Percentiles rank a stretch among this genome's conserved stretches.
These are phyloP conservation scores for Bos javanicus DNA, from an alignment of 2,113 vertebrate species.

Conservation along the genomic window DNA sequence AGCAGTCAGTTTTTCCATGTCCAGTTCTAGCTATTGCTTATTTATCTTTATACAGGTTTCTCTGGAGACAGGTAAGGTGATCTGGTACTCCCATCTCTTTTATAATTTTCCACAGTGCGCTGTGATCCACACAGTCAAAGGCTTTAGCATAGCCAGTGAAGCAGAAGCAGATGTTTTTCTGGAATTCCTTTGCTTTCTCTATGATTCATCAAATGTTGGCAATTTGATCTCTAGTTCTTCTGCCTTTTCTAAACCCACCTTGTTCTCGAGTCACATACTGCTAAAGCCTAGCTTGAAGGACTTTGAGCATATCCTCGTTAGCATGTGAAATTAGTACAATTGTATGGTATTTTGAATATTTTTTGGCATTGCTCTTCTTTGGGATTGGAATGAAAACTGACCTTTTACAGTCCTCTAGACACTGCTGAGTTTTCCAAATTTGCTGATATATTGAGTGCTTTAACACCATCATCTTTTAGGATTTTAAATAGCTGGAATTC, in stretches of 20 bases:
- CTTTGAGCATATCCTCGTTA: not conserved
- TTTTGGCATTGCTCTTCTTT: not conserved
- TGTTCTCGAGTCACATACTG: not conserved
- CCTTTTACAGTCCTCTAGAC: not conserved
- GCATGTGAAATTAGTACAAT: not conserved
- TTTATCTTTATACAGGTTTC: not conserved
- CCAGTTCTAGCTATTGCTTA: not conserved
- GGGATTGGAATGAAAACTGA: not conserved
- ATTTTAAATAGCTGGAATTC: not conserved
- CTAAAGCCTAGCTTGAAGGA: not conserved
- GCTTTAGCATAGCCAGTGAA: not conserved
- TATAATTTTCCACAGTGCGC: not conserved
- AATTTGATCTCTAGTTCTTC: not conserved
- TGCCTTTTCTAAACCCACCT: not conserved
- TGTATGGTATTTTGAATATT: not conserved
- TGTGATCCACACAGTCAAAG: not conserved
- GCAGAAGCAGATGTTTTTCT: not conserved
- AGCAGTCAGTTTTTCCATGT: not conserved
- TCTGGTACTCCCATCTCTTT: not conserved
- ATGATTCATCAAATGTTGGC: not conserved
- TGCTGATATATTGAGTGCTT: not conserved
- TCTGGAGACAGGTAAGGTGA: not conserved
- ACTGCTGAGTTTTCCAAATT: not conserved
- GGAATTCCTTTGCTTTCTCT: not conserved
- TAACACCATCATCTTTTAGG: not conserved